phyloP scores from a whole-genome alignment of 2,113 vertebrate species.

The Macquaria australasica region DNA sequence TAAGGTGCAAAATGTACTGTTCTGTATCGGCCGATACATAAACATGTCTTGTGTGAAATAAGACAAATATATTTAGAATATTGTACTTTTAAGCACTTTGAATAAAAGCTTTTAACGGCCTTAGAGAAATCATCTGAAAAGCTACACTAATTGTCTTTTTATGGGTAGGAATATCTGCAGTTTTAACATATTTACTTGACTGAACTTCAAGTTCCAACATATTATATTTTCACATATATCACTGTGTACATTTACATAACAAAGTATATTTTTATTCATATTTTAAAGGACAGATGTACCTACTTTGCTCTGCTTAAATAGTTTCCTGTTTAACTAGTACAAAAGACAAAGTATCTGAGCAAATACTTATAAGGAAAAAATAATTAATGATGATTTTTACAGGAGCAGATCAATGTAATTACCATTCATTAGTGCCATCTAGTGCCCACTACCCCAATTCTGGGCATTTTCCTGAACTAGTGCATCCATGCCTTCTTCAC shows the following conservation, averaged over 20 bases:
- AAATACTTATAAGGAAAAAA: not conserved
- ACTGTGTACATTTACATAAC: not conserved
- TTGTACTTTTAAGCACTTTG: not conserved
- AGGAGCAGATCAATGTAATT: conserved; percentile 45
- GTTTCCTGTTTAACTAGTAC: not conserved
- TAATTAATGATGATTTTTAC: conserved; percentile 15
- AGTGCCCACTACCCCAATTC: conserved; percentile 69
- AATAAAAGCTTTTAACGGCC: not conserved
- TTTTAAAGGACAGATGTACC: not conserved
- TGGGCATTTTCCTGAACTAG: not conserved
- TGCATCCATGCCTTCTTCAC: not conserved
- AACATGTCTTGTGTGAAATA: not conserved
- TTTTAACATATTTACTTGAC: not conserved
- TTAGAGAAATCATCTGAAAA: not conserved
- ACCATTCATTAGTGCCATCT: conserved; percentile 85
- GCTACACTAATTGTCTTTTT: not conserved
- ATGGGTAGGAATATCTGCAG: not conserved
- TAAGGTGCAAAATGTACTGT: not conserved
- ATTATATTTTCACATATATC: not conserved
- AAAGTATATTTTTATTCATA: not conserved
- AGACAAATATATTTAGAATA: not conserved
- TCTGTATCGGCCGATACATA: not conserved
- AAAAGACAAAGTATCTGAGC: not conserved
- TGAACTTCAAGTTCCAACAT: not conserved
- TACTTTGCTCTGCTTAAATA: not conserved